A percentile compares a stretch with the other conserved stretches of the same genome.
Evolutionary conservation across 2,797 vertebrate genomes (phyloP).

Genomic region (Molossus molossus): DNA sequence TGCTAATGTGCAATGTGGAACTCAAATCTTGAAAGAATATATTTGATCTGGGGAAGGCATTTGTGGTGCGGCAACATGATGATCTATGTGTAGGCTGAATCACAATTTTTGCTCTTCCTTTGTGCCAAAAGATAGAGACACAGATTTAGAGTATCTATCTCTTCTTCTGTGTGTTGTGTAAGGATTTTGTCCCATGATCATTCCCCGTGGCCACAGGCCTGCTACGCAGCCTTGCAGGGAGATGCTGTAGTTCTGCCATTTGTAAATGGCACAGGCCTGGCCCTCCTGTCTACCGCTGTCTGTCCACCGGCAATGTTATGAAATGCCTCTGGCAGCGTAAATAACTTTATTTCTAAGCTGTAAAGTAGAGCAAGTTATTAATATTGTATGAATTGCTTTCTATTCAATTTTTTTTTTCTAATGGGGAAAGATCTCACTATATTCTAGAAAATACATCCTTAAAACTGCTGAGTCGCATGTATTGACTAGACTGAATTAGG

Average conservation of each 20-base stretch:
- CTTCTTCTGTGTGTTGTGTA: background rate
- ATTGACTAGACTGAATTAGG: conserved; percentile 58
- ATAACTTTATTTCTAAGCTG: conserved; percentile 78
- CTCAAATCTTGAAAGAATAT: conserved; percentile 52
- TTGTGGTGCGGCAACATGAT: background rate
- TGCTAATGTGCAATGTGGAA: background rate
- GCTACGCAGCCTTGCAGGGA: background rate
- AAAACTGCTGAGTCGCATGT: conserved; percentile 75
- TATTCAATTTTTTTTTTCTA: conserved; percentile 72
- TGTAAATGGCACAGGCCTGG: background rate
- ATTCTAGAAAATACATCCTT: conserved; percentile 63
- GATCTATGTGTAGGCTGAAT: background rate
- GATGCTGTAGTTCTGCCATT: background rate
- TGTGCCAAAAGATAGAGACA: conserved; percentile 6
- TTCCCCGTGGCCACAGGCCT: background rate
- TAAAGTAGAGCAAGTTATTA: conserved; percentile 80
- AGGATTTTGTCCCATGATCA: background rate
- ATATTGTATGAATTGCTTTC: conserved; percentile 81
- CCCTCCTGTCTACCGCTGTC: background rate
- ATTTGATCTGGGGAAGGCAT: conserved; percentile 52
- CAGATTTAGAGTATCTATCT: conserved; percentile 6
- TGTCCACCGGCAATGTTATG: conserved; percentile 71
- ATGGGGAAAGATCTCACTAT: conserved; percentile 65
- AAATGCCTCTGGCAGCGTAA: conserved; percentile 73
- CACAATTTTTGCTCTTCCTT: conserved; percentile 33